Evolutionary conservation across 2,888 invertebrate species (phyloP), one percentile per base, ranked within the genome.

Genomic region (Drosophila tripunctata): DNA sequence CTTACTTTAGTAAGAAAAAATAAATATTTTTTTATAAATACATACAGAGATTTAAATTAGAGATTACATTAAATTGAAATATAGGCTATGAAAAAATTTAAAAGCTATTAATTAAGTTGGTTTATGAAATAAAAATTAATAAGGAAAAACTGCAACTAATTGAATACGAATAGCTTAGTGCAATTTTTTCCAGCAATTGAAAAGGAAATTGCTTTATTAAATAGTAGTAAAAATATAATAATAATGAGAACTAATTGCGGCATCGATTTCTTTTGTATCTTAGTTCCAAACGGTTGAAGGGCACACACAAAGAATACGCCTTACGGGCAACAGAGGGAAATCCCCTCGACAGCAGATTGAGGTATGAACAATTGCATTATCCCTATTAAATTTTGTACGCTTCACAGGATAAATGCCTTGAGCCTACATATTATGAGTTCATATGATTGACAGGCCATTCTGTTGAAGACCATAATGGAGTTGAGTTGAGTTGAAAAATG

Each of bases 381-480:
- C 60, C 81, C 64, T 68, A 84, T 73, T 87, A 67, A 45, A 80
- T 68, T 75, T 69, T 67, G 67, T 75, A 64, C 75, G 88, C 74
- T 73, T 75, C 71, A 68, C 55, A 68, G 76, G 57, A 75, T 57
- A 69, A 66, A 76, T 80, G 64, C 77, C 60, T 40, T 43, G 47
- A 56, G 60, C 57, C 51, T 44, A 45, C 45, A 65, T 67, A 68
- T 68, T 81, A 80, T 87, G 78, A 86, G 72, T 73, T 70, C 64
- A 67, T 67, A 84, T 81, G 87, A 81, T 87, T 81, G 81, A 78
- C 81, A 78, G 85, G 71, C 67, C 61, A 60, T 56, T 43, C 56
- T 54, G 58, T 12, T 47, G 69, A 54, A 27, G 19, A 31, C 44
- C 61, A 75, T 54, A 75, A 74, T 54, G 50, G 41, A 38, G 12